Evolutionary conservation across 2,888 invertebrate species (phyloP).

Genomic region (Oscheius sp.): DNA sequence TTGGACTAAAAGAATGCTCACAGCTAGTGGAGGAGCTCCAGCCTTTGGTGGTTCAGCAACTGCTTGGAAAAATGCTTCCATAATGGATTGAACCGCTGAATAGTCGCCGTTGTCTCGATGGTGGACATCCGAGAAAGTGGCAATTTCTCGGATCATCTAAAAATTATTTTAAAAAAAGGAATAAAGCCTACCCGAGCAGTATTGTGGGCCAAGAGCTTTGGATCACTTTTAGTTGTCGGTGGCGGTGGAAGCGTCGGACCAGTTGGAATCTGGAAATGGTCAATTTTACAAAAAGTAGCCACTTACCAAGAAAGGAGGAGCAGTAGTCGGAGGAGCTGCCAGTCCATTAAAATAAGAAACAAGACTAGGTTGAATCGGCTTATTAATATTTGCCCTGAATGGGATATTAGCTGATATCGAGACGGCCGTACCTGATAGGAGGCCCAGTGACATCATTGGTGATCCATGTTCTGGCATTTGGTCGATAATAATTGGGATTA

Average conservation of each 20-base stretch:
- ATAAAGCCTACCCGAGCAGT: constrained; percentile 47
- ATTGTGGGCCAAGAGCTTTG: constrained; percentile 55
- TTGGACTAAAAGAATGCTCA: background rate
- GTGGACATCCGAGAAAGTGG: constrained; percentile 49
- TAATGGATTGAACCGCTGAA: constrained; percentile 59
- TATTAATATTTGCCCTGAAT: constrained; percentile 1
- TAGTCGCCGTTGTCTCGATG: constrained; percentile 49
- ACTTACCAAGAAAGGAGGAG: background rate
- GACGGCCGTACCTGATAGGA: constrained; percentile 26
- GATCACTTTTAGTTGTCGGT: constrained; percentile 31
- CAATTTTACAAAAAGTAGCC: background rate
- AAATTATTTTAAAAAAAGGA: background rate
- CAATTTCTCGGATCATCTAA: constrained; percentile 57
- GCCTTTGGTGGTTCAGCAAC: constrained; percentile 46
- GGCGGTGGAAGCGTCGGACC: constrained; percentile 35
- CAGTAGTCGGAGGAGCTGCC: constrained; percentile 12
- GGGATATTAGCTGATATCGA: too few species aligned
- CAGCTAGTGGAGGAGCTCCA: constrained; percentile 16
- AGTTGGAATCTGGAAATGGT: background rate
- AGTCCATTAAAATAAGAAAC: background rate
- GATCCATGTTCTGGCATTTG: constrained; percentile 36
- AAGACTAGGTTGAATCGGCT: constrained; percentile 3
- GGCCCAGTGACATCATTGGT: constrained; percentile 34
- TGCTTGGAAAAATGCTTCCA: constrained; percentile 65
- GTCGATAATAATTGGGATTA: constrained; percentile 28